Evolutionary conservation across 2,888 invertebrate genomes (phyloP), one percentile per base, ranked within the genome.

Genomic region (Lycaena phlaeas): DNA sequence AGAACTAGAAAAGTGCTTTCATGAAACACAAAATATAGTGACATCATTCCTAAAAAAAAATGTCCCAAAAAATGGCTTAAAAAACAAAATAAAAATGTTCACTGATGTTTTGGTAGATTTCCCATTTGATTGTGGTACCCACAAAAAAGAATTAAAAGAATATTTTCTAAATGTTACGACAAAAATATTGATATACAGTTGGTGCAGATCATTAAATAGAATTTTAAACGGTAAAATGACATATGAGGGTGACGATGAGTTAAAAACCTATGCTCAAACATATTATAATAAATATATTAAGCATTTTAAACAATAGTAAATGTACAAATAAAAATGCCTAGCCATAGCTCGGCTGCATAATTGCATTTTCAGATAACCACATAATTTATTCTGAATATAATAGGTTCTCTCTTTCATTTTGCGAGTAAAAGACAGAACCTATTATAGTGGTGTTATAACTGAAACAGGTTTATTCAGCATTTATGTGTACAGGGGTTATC

Each of bases 131-230:
- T 39, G 43, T 30, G 10, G 14, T 10, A 22, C 3, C 3, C 40
- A 43, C 12, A 40, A 36, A 38, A 15, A 18, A 28, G 10, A 27
- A n/a, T 18, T 43, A 12, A 36, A 36, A 22, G 11, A 36, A 10
- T 40, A 18, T 14, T 43, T 43, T 30, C 2, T 27, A 3, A 28
- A 44, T 9, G 27, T 11, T 9, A 34, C 37, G 14, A 17, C 47
- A 4, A 47, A 45, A 36, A 34, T 45, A 28, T 25, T 45, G 22
- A 47, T 49, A 28, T 43, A 44, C 27, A 49, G 45, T 41, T 49
- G 46, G 47, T 49, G 49, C 28, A 18, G 45, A 7, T 34, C 41
- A 2, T 18, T 49, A 5, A 49, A 45, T 28, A 31, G 42, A 26
- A 49, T 49, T 14, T 39, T 49, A 25, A 9, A 25, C 7, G 46